Evolutionary conservation across 2,113 vertebrate genomes (phyloP), one percentile per base, ranked within the genome.

Genomic region (mouse (Mus musculus)): DNA sequence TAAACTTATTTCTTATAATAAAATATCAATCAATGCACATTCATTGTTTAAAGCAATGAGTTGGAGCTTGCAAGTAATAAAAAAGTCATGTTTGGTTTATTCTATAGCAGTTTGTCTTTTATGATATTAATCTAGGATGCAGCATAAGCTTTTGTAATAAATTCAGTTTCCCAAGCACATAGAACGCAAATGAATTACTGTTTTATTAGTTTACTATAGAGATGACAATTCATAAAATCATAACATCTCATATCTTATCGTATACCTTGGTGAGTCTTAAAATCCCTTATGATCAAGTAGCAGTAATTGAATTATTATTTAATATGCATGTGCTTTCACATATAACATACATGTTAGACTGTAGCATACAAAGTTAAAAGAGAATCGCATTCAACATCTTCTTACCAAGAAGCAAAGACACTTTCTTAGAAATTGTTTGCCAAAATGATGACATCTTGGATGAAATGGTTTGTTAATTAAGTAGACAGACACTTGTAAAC

Each of bases 361-460:
- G 12, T 82, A 91, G 46, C 28, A 80, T 54, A 24, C 5, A 93
- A 59, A 95, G 1, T 82, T 94, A 61, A 84, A 88, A 85, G 46
- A 46, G 2, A 61, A 72, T 84, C 33, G 2, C 8, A 81, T 59
- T 81, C 76, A 14, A 46, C 12, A 86, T 77, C 63, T 56, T 77
- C 67, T 69, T 94, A 87, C 91, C 26, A 95, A 91, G 89, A 88
- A 82, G 63, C 33, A 82, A 91, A 77, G 39, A 78, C 36, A 71
- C 14, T 78, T 81, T 89, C 67, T 22, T 59, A 88, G 33, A 93
- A 71, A 3, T 86, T 92, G 81, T 33, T 96, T 94, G 89, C 26
- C 42, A 95, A 95, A 97, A 95, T 88, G 52, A 94, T 96, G 87
- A 84, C 82, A 96, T 95, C 65, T 84, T 95, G 24, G 42, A 46